Conservation (phyloP, 2,113 vertebrate species). For the Prochilodus magdalenae region DNA sequence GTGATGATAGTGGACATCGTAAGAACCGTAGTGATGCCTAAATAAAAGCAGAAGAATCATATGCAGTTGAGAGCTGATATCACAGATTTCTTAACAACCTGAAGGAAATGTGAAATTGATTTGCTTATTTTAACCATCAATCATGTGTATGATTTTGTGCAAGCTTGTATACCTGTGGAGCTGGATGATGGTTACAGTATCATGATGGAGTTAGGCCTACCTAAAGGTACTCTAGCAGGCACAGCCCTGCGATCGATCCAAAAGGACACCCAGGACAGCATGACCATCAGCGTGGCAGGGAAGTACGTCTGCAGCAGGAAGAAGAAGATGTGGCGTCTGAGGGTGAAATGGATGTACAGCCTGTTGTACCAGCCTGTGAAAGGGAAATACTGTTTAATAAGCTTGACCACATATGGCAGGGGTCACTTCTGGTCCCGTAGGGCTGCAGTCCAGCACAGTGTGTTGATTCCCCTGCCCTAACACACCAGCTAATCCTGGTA, state of each 20-base stretch:
- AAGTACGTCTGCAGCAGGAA: constrained; percentile 94
- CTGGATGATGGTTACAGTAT: neutral
- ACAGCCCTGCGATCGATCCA: constrained; percentile 92
- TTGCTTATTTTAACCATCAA: no score
- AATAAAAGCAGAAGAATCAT: neutral
- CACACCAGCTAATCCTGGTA: neutral
- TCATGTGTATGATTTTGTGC: neutral
- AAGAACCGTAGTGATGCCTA: constrained; percentile 85
- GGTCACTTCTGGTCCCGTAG: no score
- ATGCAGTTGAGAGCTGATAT: neutral
- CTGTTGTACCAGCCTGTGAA: constrained; percentile 91
- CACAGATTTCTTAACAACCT: neutral
- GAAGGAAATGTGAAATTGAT: no score
- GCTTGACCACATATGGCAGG: neutral
- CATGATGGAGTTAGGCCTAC: constrained; percentile 62
- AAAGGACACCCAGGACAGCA: constrained; percentile 94
- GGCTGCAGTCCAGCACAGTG: neutral
- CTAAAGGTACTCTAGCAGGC: constrained; percentile 88
- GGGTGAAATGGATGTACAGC: constrained; percentile 91
- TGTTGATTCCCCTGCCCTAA: neutral
- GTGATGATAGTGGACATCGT: constrained; percentile 89
- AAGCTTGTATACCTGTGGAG: neutral
- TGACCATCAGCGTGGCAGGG: constrained; percentile 92
- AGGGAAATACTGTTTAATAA: neutral
- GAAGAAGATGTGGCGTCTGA: constrained; percentile 91